phyloP scores from a whole-genome alignment of 2,797 vertebrate genomes.

The Malurus leucopterus region DNA sequence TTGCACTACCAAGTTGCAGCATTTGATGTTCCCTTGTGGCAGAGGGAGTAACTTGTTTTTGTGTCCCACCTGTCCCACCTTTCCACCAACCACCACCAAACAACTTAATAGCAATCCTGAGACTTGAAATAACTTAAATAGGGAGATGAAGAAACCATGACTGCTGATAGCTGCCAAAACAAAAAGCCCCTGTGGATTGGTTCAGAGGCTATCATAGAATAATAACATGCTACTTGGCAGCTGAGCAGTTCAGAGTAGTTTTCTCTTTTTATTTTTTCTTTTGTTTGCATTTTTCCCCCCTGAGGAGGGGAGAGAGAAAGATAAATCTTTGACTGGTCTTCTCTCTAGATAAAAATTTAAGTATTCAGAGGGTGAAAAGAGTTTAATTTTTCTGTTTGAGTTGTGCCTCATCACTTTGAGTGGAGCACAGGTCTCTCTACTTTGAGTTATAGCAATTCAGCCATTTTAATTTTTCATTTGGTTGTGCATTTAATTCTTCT shows the following conservation, averaged over 20 bases:
- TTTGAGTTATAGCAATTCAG: not conserved
- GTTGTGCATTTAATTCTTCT: not conserved
- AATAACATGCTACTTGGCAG: not conserved
- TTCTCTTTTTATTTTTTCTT: not conserved
- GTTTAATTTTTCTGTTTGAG: not conserved
- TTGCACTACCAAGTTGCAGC: not conserved
- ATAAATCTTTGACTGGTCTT: not conserved
- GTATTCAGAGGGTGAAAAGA: not conserved
- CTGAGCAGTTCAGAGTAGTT: not conserved
- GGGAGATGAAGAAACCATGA: not conserved
- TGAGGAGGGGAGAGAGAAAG: rapidly evolving
- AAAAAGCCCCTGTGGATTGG: rapidly evolving
- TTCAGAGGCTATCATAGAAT: not conserved
- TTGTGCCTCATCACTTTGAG: not conserved
- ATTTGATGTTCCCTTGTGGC: not conserved
- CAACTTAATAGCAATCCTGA: not conserved
- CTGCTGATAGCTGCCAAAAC: not conserved
- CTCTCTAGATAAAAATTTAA: not conserved
- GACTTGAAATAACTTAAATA: not conserved
- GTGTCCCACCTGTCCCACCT: not conserved
- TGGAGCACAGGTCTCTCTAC: not conserved
- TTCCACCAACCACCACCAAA: not conserved
- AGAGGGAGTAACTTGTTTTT: not conserved
- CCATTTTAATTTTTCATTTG: not conserved
- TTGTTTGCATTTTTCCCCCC: rapidly evolving